Percentiles rank a stretch among this genome's conserved stretches.
Conservation (phyloP, 2,797 vertebrate genomes). For the Sebastes itinus region DNA sequence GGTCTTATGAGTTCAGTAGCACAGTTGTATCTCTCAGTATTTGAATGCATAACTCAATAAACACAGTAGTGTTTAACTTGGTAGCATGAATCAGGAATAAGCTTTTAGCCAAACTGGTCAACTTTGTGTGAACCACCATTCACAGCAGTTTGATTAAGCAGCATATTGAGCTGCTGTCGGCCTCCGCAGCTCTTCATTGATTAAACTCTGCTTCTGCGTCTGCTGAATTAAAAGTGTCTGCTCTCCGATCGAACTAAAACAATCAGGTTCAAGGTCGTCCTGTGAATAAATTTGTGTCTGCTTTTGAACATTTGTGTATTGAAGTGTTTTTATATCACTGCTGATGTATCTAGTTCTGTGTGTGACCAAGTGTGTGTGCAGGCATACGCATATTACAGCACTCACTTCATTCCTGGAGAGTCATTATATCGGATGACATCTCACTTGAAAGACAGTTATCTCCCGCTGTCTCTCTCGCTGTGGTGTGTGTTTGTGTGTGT, state of each 20-base stretch:
- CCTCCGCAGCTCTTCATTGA: slow-evolving; percentile 31
- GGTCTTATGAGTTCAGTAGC: neutral
- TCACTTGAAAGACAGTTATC: neutral
- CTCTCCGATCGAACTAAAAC: neutral
- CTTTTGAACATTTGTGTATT: neutral
- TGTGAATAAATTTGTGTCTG: neutral
- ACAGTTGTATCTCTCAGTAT: neutral
- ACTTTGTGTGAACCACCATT: slow-evolving; percentile 37
- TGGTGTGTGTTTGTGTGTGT: neutral
- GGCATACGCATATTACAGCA: neutral
- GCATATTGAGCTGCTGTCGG: slow-evolving; percentile 33
- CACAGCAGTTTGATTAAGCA: slow-evolving; percentile 26
- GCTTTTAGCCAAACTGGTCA: neutral
- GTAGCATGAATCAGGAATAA: slow-evolving; percentile 22
- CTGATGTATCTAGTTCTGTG: neutral
- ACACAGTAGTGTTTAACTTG: neutral
- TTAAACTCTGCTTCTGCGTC: slow-evolving; percentile 3
- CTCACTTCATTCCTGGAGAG: slow-evolving; percentile 23
- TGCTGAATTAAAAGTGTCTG: neutral
- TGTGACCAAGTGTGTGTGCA: neutral
- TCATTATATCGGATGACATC: slow-evolving; percentile 3
- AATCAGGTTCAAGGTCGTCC: neutral
- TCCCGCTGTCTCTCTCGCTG: neutral
- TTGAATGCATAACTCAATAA: neutral
- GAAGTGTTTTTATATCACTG: neutral